Conservation (phyloP, 2,797 vertebrate species). For the Ceyx erithaca region DNA sequence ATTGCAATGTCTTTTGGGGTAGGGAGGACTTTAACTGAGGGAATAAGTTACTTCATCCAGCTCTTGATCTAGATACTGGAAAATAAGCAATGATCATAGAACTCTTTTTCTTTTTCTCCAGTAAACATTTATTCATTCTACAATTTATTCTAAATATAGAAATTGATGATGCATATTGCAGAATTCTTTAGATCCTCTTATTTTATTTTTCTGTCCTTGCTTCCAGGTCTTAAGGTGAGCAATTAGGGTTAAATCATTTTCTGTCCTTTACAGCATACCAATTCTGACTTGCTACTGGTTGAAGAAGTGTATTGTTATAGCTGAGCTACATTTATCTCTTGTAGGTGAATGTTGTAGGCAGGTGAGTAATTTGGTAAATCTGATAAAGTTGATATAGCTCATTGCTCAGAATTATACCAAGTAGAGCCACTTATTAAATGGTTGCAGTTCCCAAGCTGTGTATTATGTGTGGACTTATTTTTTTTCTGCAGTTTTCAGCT, state of each 20-base stretch:
- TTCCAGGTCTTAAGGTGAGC: neutral
- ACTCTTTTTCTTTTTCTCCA: neutral
- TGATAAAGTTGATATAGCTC: neutral
- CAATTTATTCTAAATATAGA: neutral
- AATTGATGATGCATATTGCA: neutral
- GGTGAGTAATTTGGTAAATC: neutral
- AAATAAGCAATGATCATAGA: neutral
- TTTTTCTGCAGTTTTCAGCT: neutral
- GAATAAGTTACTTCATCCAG: neutral
- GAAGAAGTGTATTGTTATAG: neutral
- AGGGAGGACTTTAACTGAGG: neutral
- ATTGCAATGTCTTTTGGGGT: neutral
- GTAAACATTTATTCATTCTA: neutral
- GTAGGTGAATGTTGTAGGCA: neutral
- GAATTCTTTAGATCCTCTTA: neutral
- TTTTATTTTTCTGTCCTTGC: neutral
- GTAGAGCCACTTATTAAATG: neutral
- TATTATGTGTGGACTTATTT: neutral
- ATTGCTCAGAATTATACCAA: neutral
- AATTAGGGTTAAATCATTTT: neutral
- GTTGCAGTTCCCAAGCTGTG: neutral
- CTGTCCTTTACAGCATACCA: neutral
- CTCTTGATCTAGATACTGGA: neutral
- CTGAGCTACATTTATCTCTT: neutral
- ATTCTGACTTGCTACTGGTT: neutral